Percentiles rank a stretch among this genome's conserved stretches.
Evolutionary conservation across 2,113 vertebrate species (phyloP).

Genomic region (Lycocorax pyrrhopterus): DNA sequence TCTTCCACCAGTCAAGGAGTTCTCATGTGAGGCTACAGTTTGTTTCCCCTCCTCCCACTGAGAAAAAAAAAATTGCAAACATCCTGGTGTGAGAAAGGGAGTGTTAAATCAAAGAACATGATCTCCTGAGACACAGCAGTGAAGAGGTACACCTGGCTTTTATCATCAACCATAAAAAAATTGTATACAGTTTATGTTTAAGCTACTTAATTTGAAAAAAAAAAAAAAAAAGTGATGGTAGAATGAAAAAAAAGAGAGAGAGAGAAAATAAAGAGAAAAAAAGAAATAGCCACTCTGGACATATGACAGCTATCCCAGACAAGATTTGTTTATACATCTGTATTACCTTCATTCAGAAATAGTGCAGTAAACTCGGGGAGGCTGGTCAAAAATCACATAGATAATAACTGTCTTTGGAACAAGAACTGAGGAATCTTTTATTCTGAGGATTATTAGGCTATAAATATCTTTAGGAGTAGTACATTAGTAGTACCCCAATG

Average conservation of each 20-base stretch:
- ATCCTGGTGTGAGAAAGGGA: background rate
- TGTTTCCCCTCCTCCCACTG: background rate
- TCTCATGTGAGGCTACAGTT: fast-evolving
- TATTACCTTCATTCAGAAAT: background rate
- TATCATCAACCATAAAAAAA: background rate
- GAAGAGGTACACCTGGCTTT: background rate
- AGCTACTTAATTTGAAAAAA: background rate
- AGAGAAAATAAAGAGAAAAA: fast-evolving
- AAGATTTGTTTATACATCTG: background rate
- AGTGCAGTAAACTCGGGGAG: background rate
- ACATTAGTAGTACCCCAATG: background rate
- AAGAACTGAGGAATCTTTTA: background rate
- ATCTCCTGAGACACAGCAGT: background rate
- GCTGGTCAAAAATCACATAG: background rate
- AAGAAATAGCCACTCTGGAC: background rate
- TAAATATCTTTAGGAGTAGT: background rate
- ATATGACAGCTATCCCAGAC: background rate
- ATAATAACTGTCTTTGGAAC: background rate
- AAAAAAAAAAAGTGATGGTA: background rate
- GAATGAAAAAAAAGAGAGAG: background rate
- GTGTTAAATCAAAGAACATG: background rate
- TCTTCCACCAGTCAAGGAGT: background rate
- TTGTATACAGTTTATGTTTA: background rate
- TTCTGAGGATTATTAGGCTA: background rate
- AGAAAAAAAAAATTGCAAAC: background rate